Evolutionary conservation across 35 echinoderm and acorn worm genomes (phyloP).

Genomic region (Hemicentrotus pulcherrimus): DNA sequence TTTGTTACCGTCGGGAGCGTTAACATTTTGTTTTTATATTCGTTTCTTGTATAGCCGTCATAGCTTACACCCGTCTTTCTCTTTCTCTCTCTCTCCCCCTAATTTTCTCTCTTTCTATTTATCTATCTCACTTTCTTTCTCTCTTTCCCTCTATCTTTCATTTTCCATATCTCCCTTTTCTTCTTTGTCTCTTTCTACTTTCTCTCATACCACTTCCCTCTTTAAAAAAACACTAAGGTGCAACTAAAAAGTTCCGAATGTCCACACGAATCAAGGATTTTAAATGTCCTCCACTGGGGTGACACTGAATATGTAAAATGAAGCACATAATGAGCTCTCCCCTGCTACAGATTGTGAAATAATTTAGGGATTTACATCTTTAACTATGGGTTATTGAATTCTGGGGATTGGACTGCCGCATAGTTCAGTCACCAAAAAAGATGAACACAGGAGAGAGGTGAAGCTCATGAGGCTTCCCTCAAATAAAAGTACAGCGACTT

Average conservation of each 20-base stretch:
- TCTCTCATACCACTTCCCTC: neutral
- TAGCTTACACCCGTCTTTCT: neutral
- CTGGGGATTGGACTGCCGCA: neutral
- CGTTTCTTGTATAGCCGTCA: too few species aligned
- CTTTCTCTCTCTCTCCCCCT: neutral
- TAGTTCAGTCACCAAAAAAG: neutral
- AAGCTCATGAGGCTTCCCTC: neutral
- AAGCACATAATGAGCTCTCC: neutral
- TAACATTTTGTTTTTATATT: too few species aligned
- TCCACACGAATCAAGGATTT: neutral
- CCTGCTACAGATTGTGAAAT: neutral
- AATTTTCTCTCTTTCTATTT: neutral
- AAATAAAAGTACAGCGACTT: neutral
- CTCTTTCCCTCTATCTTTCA: neutral
- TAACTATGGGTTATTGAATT: neutral
- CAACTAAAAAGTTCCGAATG: neutral
- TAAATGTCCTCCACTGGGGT: neutral
- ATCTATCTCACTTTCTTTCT: neutral
- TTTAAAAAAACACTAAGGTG: too few species aligned
- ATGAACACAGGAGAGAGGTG: neutral
- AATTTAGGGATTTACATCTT: constrained; percentile 2
- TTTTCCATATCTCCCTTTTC: neutral
- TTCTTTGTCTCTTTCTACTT: neutral
- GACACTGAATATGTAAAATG: constrained; percentile 5
- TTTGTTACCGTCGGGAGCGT: too few species aligned